phyloP scores from a whole-genome alignment of 2,113 vertebrate genomes.

The Arenaria interpres region DNA sequence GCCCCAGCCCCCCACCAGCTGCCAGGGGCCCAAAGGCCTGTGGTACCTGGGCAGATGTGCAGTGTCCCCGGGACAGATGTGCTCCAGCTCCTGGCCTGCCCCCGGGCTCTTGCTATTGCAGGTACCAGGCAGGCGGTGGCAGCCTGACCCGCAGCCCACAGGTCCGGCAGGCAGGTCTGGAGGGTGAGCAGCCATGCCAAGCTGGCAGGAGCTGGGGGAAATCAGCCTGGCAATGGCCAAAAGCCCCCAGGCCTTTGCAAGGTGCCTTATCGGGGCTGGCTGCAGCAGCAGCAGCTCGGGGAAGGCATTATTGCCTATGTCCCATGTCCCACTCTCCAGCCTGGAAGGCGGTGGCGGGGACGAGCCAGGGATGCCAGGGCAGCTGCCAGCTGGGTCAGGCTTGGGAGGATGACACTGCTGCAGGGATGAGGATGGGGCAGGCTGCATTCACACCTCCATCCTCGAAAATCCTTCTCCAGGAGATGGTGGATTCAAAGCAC shows the following conservation, averaged over 20 bases:
- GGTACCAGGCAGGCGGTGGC: constrained; percentile 23
- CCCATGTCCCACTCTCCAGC: background rate
- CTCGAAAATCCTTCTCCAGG: background rate
- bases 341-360: background rate
- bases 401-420: background rate
- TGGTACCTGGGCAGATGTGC: background rate
- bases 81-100: background rate
- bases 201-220: background rate
- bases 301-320: background rate
- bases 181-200: background rate
- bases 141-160: background rate
- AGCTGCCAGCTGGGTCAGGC: background rate
- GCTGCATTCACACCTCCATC: background rate
- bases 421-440: background rate
- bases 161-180: background rate
- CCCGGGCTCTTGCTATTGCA: background rate
- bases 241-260: background rate
- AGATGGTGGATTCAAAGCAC: background rate
- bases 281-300: background rate
- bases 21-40: background rate
- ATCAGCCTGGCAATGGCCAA: background rate
- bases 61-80: background rate
- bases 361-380: background rate
- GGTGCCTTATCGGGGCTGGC: background rate
- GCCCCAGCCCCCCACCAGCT: background rate